A percentile compares a stretch with the other conserved stretches of the same genome.
phyloP scores from a whole-genome alignment of 1,140 invertebrate genomes.

The Bombus turneri region DNA sequence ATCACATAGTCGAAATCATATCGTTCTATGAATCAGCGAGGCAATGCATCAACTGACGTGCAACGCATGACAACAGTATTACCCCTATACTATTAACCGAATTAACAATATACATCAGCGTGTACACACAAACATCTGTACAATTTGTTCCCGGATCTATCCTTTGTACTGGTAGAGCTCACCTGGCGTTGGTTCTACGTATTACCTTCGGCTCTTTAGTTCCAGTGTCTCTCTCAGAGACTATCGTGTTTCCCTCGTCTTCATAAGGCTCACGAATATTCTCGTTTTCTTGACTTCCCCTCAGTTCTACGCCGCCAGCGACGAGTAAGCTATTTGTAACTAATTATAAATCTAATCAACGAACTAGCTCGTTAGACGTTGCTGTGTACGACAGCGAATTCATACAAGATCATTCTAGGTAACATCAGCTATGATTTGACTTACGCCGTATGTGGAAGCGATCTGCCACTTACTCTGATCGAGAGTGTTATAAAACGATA shows the following conservation, averaged over 20 bases:
- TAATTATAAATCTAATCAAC: conserved; percentile 66
- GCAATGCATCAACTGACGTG: background rate
- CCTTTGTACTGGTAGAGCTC: background rate
- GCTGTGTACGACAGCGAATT: conserved; percentile 43
- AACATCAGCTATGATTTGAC: conserved; percentile 6
- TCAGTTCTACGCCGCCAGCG: background rate
- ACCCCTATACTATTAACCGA: background rate
- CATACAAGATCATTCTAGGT: conserved; percentile 51
- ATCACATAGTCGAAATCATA: background rate
- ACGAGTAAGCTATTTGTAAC: background rate
- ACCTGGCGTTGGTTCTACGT: conserved; percentile 16
- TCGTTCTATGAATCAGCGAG: background rate
- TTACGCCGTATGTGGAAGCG: background rate
- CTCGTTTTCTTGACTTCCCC: background rate
- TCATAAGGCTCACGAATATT: background rate
- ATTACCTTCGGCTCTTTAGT: conserved; percentile 31
- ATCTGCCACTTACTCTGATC: background rate
- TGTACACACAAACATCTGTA: background rate
- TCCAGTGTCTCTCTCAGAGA: background rate
- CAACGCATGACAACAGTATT: background rate
- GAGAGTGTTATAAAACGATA: background rate
- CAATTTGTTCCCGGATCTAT: background rate
- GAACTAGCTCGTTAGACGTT: conserved; percentile 44
- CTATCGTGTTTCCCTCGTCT: background rate
- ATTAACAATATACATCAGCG: background rate